phyloP scores from a whole-genome alignment of 2,888 invertebrate species.

The Drosophila borborema region DNA sequence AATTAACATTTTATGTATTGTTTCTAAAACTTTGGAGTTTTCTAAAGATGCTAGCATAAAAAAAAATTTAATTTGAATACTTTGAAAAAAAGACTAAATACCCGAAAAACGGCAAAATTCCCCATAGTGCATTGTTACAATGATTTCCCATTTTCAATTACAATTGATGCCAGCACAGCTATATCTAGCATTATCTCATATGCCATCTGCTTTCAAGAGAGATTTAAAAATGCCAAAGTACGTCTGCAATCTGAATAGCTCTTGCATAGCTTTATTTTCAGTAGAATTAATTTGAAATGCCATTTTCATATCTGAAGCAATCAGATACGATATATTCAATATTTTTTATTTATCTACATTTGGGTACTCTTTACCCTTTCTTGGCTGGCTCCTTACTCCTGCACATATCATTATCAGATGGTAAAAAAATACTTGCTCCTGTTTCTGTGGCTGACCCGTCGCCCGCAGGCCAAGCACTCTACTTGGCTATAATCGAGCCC shows the following conservation, averaged over 20 bases:
- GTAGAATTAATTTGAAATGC: not conserved
- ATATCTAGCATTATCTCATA: too few relatives aligned
- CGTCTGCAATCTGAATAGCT: not conserved
- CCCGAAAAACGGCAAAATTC: too few relatives aligned
- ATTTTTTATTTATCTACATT: not conserved
- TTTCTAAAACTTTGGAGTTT: too few relatives aligned
- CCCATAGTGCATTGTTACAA: too few relatives aligned
- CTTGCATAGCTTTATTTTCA: not conserved
- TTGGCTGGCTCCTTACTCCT: not conserved
- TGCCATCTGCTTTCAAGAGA: too few relatives aligned
- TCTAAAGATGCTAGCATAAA: too few relatives aligned
- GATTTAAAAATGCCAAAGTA: too few relatives aligned
- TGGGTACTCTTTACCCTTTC: not conserved
- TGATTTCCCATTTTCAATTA: too few relatives aligned
- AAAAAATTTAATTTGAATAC: too few relatives aligned
- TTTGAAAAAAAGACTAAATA: too few relatives aligned
- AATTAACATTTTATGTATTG: too few relatives aligned
- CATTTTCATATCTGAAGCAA: not conserved
- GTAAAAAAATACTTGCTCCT: constrained; percentile 33
- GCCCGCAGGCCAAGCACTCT: constrained; percentile 27
- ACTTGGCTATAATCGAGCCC: not conserved
- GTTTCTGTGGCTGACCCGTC: constrained; percentile 9
- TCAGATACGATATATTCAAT: not conserved
- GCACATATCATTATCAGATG: constrained; percentile 31
- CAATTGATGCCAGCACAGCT: too few relatives aligned